These are phyloP conservation scores for Orthonevra nobilis DNA, from an alignment of 2,888 invertebrate species.

Conservation along the genomic window DNA sequence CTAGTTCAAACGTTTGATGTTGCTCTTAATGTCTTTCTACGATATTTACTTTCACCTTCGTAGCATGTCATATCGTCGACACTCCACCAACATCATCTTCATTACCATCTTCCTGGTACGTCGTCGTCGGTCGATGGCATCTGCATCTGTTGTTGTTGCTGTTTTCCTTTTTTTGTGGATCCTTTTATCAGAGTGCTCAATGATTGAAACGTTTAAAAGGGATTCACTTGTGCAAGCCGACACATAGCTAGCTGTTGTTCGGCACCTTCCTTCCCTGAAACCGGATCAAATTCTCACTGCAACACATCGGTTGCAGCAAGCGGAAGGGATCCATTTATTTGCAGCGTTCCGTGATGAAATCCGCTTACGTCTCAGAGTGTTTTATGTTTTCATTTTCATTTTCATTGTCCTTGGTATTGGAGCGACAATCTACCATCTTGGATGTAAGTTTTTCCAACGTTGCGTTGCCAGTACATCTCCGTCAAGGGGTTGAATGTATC, in stretches of 20 bases:
- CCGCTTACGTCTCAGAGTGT: conserved; percentile 50
- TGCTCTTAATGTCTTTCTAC: conserved; percentile 16
- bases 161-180: not conserved
- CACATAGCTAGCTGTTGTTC: not conserved
- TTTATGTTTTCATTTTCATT: conserved; percentile 61
- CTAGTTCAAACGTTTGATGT: conserved; percentile 8
- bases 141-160: no score
- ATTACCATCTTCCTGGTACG: no score
- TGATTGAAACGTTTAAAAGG: conserved; percentile 36
- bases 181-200: not conserved
- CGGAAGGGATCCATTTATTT: conserved; percentile 31
- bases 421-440: not conserved
- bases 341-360: conserved; percentile 45
- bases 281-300: conserved; percentile 5
- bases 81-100: no score
- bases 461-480: no score
- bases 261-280: no score
- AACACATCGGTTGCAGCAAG: not conserved
- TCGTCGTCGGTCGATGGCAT: no score
- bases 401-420: conserved; percentile 20
- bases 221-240: not conserved
- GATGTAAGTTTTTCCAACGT: no score
- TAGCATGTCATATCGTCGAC: not conserved
- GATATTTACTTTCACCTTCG: conserved; percentile 17
- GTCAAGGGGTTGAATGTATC: no score